Evolutionary conservation across 2,888 invertebrate genomes (phyloP).

Genomic region (Tricholauxania praeusta): DNA sequence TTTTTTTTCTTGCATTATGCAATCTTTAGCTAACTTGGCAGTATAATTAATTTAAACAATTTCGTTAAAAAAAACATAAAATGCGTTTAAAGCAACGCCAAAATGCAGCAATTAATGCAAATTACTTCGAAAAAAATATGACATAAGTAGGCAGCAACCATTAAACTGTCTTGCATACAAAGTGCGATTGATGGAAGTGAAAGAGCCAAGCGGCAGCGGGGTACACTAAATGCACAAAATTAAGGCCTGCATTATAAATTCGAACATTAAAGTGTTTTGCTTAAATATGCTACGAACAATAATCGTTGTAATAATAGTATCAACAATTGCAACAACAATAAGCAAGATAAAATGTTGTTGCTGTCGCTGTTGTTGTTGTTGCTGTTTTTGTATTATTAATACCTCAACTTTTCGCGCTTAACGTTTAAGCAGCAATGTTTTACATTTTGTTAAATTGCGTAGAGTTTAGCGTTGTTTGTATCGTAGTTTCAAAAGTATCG

Average conservation of each 20-base stretch:
- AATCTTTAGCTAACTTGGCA: not conserved
- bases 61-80: too few species aligned
- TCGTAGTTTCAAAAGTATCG: too few species aligned
- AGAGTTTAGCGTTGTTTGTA: too few species aligned
- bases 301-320: slow-evolving; percentile 1
- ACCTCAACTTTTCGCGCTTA: not conserved
- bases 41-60: slow-evolving; percentile 20
- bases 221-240: not conserved
- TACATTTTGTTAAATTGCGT: too few species aligned
- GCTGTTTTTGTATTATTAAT: slow-evolving; percentile 20
- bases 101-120: slow-evolving; percentile 17
- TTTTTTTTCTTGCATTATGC: slow-evolving; percentile 15
- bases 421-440: too few species aligned
- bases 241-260: slow-evolving; percentile 19
- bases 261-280: slow-evolving; percentile 16
- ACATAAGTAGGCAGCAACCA: slow-evolving; percentile 26
- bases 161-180: not conserved
- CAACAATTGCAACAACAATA: slow-evolving; percentile 8
- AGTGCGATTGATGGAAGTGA: not conserved
- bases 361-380: slow-evolving; percentile 7
- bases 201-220: not conserved
- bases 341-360: not conserved
- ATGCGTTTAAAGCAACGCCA: too few species aligned
- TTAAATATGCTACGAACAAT: slow-evolving; percentile 13
- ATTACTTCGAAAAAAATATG: not conserved